These are phyloP conservation scores for Agriopis marginaria DNA, from an alignment of 2,888 invertebrate genomes.

Conservation along the genomic window DNA sequence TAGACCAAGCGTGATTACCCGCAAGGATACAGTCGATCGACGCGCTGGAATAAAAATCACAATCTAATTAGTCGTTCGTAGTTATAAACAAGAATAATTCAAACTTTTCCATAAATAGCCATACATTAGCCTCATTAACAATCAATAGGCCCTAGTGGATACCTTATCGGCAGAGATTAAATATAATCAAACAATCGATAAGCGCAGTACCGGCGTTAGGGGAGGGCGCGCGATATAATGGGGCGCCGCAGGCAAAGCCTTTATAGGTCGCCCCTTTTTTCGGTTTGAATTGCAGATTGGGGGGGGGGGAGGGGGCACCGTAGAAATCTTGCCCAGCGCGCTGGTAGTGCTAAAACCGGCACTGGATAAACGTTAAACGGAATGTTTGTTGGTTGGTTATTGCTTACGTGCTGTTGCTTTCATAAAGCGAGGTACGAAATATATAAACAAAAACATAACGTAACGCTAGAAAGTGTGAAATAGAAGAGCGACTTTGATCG, in stretches of 20 bases:
- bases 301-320: too few species aligned
- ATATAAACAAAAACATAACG: too few species aligned
- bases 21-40: conserved; percentile 74
- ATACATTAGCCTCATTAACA: neutral
- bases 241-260: too few species aligned
- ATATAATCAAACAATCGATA: conserved; percentile 13
- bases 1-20: conserved; percentile 73
- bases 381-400: neutral
- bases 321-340: too few species aligned
- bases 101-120: conserved; percentile 9
- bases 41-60: conserved; percentile 55
- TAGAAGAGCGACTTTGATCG: too few species aligned
- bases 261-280: too few species aligned
- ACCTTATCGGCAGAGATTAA: conserved; percentile 28
- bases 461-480: too few species aligned
- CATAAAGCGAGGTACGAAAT: too few species aligned
- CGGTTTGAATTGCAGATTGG: too few species aligned
- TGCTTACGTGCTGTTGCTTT: neutral
- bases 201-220: too few species aligned
- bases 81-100: neutral
- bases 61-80: neutral
- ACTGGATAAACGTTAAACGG: neutral
- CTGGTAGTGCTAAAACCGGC: too few species aligned
- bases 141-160: conserved; percentile 7
- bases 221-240: too few species aligned